Evolutionary conservation across 1,140 invertebrate genomes (phyloP).

Genomic region (Saccostrea cuccullata): DNA sequence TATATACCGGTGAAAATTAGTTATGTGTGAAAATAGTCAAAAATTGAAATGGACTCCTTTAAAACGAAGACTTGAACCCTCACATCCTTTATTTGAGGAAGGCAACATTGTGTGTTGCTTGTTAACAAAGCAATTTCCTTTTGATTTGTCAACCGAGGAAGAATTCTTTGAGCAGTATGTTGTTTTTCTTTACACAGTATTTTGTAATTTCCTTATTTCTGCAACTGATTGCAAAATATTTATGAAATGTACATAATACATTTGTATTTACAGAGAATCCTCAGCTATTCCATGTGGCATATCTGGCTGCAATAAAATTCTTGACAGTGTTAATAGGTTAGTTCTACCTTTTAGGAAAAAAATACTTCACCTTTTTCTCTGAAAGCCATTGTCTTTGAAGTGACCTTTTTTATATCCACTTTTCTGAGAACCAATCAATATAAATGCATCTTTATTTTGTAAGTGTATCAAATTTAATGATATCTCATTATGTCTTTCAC

Average conservation of each 20-base stretch:
- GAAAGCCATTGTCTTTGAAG: too few species aligned
- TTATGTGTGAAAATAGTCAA: slow-evolving; percentile 17
- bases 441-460: too few species aligned
- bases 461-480: too few species aligned
- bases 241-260: background rate
- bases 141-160: slow-evolving; percentile 39
- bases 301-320: slow-evolving; percentile 55
- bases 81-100: slow-evolving; percentile 65
- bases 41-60: slow-evolving; percentile 13
- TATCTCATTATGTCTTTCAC: too few species aligned
- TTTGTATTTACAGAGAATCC: slow-evolving; percentile 21
- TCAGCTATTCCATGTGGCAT: slow-evolving; percentile 53
- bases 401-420: too few species aligned
- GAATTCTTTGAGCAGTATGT: background rate
- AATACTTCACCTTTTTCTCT: too few species aligned
- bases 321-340: slow-evolving; percentile 58
- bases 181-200: background rate
- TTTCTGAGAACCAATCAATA: too few species aligned
- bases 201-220: background rate
- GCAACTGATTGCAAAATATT: background rate
- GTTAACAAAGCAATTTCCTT: slow-evolving; percentile 60
- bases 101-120: slow-evolving; percentile 63
- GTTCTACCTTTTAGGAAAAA: background rate
- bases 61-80: slow-evolving; percentile 55
- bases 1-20: background rate